Percentiles rank a stretch among this genome's conserved stretches.
Conservation (phyloP, 1,140 invertebrate species). For the Argopecten irradians region DNA sequence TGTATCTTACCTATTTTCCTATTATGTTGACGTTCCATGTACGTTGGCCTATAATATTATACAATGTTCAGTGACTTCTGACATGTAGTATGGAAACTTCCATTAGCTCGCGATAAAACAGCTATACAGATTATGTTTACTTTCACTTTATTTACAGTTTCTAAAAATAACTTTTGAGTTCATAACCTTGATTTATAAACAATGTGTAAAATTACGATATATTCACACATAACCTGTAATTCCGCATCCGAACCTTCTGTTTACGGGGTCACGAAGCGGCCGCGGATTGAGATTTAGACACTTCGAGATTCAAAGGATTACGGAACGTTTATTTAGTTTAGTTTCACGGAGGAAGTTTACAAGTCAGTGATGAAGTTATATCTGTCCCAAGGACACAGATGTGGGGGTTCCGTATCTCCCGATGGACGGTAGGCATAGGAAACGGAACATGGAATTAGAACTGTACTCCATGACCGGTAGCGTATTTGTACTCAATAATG, state of each 20-base stretch:
- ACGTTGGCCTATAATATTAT: too few species aligned
- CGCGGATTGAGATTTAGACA: neutral
- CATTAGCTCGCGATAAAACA: too few species aligned
- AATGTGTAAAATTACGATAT: neutral
- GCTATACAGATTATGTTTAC: too few species aligned
- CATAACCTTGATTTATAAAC: neutral
- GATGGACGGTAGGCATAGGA: neutral
- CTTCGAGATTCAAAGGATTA: neutral
- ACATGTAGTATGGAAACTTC: too few species aligned
- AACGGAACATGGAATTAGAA: neutral
- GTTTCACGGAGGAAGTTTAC: neutral
- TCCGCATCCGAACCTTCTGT: constrained; percentile 19
- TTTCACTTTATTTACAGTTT: neutral
- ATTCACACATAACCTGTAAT: neutral
- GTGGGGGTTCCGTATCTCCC: neutral
- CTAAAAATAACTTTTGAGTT: neutral
- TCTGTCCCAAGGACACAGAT: neutral
- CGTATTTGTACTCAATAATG: neutral
- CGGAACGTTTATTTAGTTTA: neutral
- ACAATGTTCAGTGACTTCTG: too few species aligned
- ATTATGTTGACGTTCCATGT: too few species aligned
- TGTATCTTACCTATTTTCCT: too few species aligned
- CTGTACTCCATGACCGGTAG: neutral
- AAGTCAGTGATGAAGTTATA: neutral
- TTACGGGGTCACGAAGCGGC: neutral